Evolutionary conservation across 2,888 invertebrate genomes (phyloP).

Genomic region (Pteria penguin): DNA sequence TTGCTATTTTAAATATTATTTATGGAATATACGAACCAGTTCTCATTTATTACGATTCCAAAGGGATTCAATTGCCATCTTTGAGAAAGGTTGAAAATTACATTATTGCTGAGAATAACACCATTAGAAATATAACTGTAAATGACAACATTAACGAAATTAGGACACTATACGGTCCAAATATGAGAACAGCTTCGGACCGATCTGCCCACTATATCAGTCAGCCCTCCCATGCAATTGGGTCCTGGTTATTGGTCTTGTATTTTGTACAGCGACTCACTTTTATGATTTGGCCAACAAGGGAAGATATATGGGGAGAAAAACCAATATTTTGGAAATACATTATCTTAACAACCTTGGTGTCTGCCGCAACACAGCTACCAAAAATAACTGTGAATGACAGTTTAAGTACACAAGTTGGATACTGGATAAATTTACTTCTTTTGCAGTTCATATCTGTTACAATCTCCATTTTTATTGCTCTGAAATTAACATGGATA

Average conservation of each 20-base stretch:
- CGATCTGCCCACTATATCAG: background rate
- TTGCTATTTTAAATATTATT: background rate
- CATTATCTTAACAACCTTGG: background rate
- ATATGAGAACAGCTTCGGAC: too few relatives aligned
- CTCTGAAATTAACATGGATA: background rate
- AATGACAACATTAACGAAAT: too few relatives aligned
- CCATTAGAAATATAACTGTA: too few relatives aligned
- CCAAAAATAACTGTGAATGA: background rate
- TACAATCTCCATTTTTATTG: background rate
- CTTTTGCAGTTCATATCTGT: background rate
- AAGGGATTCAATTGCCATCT: too few relatives aligned
- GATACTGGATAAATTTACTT: background rate
- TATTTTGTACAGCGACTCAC: background rate
- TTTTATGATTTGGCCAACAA: background rate
- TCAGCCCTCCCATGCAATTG: background rate
- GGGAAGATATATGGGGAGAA: background rate
- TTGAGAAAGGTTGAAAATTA: background rate
- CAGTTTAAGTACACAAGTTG: background rate
- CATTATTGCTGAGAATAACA: too few relatives aligned
- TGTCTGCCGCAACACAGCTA: background rate
- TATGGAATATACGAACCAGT: background rate
- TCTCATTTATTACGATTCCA: background rate
- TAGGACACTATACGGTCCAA: too few relatives aligned
- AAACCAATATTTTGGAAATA: background rate
- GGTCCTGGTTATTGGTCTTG: background rate